Evolutionary conservation across 2,113 vertebrate genomes (phyloP).

Genomic region (Cercopithecus mona): DNA sequence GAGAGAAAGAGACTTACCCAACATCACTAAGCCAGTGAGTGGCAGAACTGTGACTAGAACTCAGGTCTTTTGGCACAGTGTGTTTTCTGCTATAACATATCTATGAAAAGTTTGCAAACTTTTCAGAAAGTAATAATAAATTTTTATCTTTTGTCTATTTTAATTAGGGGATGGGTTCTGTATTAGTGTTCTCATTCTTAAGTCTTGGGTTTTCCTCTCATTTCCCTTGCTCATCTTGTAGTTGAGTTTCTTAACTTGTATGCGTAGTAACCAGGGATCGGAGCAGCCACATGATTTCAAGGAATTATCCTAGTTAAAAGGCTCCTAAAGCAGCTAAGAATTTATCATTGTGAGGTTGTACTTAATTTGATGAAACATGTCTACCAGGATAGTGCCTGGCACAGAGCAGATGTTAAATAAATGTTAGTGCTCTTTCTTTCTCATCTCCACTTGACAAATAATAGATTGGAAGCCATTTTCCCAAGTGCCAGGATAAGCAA

Average conservation of each 20-base stretch:
- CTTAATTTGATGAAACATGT: background rate
- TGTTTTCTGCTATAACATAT: background rate
- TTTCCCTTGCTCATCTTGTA: conserved; percentile 72
- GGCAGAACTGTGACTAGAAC: background rate
- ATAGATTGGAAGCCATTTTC: conserved; percentile 50
- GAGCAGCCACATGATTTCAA: conserved; percentile 71
- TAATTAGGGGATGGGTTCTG: background rate
- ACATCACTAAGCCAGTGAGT: background rate
- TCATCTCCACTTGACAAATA: conserved; percentile 41
- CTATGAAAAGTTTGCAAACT: background rate
- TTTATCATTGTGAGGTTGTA: conserved; percentile 50
- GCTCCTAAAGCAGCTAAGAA: conserved; percentile 62
- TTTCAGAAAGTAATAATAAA: conserved; percentile 7
- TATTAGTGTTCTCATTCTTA: background rate
- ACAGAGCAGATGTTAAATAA: conserved; percentile 46
- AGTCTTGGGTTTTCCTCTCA: conserved; percentile 63
- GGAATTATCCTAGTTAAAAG: conserved; percentile 72
- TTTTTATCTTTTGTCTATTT: background rate
- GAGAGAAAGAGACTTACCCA: background rate
- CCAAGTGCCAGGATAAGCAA: conserved; percentile 36
- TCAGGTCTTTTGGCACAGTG: background rate
- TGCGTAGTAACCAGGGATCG: conserved; percentile 70
- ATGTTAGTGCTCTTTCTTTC: background rate
- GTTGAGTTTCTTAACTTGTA: conserved; percentile 71
- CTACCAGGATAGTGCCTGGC: background rate